A percentile compares a stretch with the other conserved stretches of the same genome.
phyloP scores from a whole-genome alignment of 2,888 invertebrate species.

The Branchipolynoe longqiensis region DNA sequence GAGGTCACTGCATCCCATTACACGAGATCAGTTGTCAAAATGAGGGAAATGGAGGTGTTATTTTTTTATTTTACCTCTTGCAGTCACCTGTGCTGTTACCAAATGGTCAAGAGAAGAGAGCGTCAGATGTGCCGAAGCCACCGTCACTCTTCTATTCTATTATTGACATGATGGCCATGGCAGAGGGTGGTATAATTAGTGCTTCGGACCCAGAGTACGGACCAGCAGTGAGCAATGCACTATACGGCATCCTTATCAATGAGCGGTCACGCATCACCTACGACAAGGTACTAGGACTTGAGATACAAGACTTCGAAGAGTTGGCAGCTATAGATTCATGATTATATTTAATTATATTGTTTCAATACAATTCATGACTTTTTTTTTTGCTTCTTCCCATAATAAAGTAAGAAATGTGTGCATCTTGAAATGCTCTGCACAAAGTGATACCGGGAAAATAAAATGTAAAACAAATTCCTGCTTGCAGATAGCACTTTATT shows the following conservation, averaged over 20 bases:
- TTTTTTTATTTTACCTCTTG: background rate
- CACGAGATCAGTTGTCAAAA: too few species aligned
- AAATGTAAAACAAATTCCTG: background rate
- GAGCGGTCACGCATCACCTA: conserved; percentile 25
- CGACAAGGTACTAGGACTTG: conserved; percentile 45
- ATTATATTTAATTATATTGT: background rate
- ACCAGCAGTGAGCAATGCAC: conserved; percentile 38
- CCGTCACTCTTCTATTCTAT: conserved; percentile 38
- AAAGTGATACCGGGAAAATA: background rate
- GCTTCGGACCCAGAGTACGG: conserved; percentile 35
- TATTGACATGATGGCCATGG: conserved; percentile 57
- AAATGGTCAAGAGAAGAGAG: background rate
- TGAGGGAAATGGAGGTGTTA: too few species aligned
- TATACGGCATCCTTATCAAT: conserved; percentile 57
- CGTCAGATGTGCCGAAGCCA: background rate
- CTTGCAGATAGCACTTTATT: conserved; percentile 47
- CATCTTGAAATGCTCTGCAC: background rate
- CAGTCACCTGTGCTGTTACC: conserved; percentile 4
- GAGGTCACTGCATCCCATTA: too few species aligned
- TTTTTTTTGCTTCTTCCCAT: background rate
- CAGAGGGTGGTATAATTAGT: conserved; percentile 49
- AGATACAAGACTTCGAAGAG: conserved; percentile 21
- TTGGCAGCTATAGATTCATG: background rate
- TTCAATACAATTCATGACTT: background rate
- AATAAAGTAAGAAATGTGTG: background rate